Conservation (phyloP, 2,888 invertebrate genomes). For the Reticulitermes lucifugus region DNA sequence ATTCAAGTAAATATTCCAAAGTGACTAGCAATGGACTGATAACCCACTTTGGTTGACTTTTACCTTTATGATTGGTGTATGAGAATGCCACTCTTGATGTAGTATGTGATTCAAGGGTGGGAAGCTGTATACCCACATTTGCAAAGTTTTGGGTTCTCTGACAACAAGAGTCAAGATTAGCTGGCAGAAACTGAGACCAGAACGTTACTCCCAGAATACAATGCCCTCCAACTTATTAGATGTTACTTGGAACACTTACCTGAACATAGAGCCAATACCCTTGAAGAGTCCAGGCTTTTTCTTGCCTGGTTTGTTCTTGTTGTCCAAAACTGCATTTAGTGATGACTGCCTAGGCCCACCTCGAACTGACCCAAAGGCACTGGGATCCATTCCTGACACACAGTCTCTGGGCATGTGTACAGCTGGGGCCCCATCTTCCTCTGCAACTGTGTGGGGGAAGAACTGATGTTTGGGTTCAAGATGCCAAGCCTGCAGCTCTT, state of each 20-base stretch:
- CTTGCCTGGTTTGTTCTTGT: slow-evolving; percentile 66
- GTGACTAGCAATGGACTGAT: too few species aligned
- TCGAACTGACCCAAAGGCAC: slow-evolving; percentile 63
- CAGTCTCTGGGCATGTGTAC: slow-evolving; percentile 69
- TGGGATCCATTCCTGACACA: slow-evolving; percentile 5
- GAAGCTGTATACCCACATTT: too few species aligned
- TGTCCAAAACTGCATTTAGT: slow-evolving; percentile 73
- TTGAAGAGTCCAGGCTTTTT: slow-evolving; percentile 85
- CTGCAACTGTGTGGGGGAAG: slow-evolving; percentile 61
- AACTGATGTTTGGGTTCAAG: slow-evolving; percentile 14
- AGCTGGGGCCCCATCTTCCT: slow-evolving; percentile 66
- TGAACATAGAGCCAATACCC: slow-evolving; percentile 82
- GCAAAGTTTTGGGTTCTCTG: too few species aligned
- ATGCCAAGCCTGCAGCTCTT: neutral
- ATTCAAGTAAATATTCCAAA: too few species aligned
- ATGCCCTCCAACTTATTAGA: too few species aligned
- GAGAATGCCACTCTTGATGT: too few species aligned
- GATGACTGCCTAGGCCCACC: slow-evolving; percentile 84
- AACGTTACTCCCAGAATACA: too few species aligned
- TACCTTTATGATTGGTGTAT: too few species aligned
- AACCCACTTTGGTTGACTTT: too few species aligned
- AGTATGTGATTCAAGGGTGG: too few species aligned
- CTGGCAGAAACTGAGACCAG: too few species aligned
- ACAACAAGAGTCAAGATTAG: too few species aligned
- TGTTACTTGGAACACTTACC: slow-evolving; percentile 63